These are phyloP conservation scores for Amphipoea oculea DNA, from an alignment of 2,888 invertebrate genomes.

Conservation along the genomic window DNA sequence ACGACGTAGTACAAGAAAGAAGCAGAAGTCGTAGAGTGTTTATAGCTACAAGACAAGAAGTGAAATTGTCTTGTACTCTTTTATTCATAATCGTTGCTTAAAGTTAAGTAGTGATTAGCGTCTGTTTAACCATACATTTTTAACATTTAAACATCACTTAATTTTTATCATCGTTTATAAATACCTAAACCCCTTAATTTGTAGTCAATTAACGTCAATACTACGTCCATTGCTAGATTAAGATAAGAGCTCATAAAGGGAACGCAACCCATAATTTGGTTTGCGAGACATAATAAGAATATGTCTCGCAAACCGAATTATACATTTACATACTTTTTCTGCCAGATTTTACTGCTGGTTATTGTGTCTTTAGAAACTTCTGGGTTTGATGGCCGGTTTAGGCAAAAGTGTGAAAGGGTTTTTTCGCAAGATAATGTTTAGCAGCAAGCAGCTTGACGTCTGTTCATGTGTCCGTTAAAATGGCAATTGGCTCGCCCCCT, in stretches of 20 bases:
- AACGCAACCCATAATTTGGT: not conserved
- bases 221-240: not conserved
- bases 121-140: no score
- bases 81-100: no score
- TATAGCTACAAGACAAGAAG: not conserved
- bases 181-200: not conserved
- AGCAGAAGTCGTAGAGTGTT: constrained; percentile 19
- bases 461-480: not conserved
- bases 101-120: no score
- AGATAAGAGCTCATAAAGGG: no score
- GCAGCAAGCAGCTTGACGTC: not conserved
- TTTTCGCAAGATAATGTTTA: no score
- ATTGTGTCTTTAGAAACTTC: not conserved
- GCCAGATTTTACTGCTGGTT: no score
- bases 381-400: not conserved
- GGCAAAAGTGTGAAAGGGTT: not conserved
- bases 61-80: not conserved
- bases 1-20: not conserved
- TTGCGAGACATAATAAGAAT: not conserved
- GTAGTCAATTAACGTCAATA: not conserved
- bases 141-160: no score
- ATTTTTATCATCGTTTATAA: no score
- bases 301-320: no score
- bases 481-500: not conserved
- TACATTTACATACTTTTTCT: no score